Evolutionary conservation across 2,113 vertebrate species (phyloP), one percentile per base, ranked within the genome.

Genomic region (Anseranas semipalmata): DNA sequence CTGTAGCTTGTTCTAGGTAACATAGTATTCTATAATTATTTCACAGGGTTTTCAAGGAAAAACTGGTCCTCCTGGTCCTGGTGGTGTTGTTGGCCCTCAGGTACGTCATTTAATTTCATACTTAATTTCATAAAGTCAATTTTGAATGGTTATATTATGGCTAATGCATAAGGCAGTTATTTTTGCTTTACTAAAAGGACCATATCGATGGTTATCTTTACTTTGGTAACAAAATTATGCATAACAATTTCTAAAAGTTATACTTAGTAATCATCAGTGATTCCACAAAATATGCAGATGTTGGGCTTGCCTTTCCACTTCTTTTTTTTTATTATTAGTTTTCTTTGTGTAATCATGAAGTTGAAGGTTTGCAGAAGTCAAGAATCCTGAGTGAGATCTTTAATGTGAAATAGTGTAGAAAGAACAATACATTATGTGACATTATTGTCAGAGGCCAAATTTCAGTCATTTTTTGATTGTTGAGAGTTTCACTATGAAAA

Each of bases 41-140:
- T 90, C 50, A 83, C 95, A 99, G 99, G 99, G 99, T 79, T 99
- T 99, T 97, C 99, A 99, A 99, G 99, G 99, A 83, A 99, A 99
- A 97, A 99, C 99, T 4, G 99, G 99, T 85, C 99, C 99, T 52
- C 99, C 99, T 32, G 99, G 99, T 35, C 99, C 99, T 78, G 99
- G 99, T 41, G 99, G 99, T 24, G 99, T 99, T 50, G 99, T 99
- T 86, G 99, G 99, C 84, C 99, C 99, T 63, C 99, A 99, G 98
- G 99, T 99, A 98, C 1, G 24, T 65, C 17, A 46, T 28, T 77
- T 87, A 28, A 37, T 55, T 78, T 96, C 56, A 56, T 72, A 71
- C 30, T 17, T 55, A 37, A 67, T 11, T 89, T 91, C 3, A 3
- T 66, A 59, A 89, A 11, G 71, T 10, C 25, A 50, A 48, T 2